These are phyloP conservation scores for Cyrtodaria siliqua DNA, from an alignment of 2,888 invertebrate genomes.

Conservation along the genomic window DNA sequence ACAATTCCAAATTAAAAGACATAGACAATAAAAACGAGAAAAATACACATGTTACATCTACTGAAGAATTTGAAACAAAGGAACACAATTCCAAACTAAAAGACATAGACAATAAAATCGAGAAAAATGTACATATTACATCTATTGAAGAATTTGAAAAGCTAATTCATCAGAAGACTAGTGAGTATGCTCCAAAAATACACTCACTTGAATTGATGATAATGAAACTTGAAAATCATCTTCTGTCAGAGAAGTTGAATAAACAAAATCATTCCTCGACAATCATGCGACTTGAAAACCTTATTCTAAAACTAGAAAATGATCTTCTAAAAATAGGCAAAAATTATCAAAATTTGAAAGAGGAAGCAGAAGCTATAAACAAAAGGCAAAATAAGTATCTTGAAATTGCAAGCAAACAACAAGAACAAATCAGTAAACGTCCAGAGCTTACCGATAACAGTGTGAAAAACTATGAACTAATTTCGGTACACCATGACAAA, in stretches of 20 bases:
- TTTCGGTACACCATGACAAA: slow-evolving; percentile 72
- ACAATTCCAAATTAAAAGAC: background rate
- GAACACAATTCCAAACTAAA: background rate
- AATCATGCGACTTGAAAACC: slow-evolving; percentile 77
- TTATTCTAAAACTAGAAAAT: slow-evolving; percentile 80
- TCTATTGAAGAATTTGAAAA: slow-evolving; percentile 42
- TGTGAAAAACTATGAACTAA: slow-evolving; percentile 63
- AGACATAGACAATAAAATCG: background rate
- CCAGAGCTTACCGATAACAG: slow-evolving; percentile 55
- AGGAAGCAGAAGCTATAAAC: slow-evolving; percentile 72
- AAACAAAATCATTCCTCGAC: slow-evolving; percentile 75
- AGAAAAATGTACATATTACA: background rate
- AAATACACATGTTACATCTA: slow-evolving; percentile 1
- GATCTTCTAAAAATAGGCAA: slow-evolving; percentile 78
- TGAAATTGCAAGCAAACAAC: slow-evolving; percentile 66
- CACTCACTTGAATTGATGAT: slow-evolving; percentile 78
- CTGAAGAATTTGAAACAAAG: slow-evolving; percentile 23
- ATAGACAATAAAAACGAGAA: background rate
- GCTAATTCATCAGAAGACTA: slow-evolving; percentile 45
- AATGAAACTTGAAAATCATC: slow-evolving; percentile 79
- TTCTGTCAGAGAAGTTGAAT: slow-evolving; percentile 72
- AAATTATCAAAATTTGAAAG: slow-evolving; percentile 69
- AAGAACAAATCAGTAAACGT: slow-evolving; percentile 22
- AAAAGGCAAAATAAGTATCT: slow-evolving; percentile 69
- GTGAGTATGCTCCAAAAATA: slow-evolving; percentile 73